Percentiles rank a stretch among this genome's conserved stretches.
Conservation (phyloP, 2,113 vertebrate species). For the Notothenia coriiceps region DNA sequence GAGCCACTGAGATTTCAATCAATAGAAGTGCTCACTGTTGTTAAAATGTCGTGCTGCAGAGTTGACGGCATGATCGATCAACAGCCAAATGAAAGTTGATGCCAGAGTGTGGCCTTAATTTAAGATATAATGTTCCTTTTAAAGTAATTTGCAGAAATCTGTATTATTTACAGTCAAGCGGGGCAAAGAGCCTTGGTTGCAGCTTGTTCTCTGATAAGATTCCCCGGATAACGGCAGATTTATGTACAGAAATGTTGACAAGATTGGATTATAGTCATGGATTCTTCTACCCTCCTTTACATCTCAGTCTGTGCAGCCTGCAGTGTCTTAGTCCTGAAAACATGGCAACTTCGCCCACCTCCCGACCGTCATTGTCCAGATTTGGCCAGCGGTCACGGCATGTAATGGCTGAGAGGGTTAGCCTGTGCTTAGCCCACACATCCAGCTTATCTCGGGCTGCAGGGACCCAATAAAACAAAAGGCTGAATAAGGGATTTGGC, state of each 20-base stretch:
- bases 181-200: background rate
- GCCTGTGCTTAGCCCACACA: conserved; percentile 52
- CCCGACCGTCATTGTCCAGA: conserved; percentile 43
- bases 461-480: conserved; percentile 64
- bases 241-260: background rate
- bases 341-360: conserved; percentile 15
- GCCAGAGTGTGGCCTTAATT: conserved; percentile 5
- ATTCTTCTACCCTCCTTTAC: conserved; percentile 16
- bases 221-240: background rate
- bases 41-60: conserved; percentile 23
- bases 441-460: conserved; percentile 67
- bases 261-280: conserved; percentile 6
- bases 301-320: conserved; percentile 25
- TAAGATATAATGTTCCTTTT: background rate
- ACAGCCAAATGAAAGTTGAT: conserved; percentile 23
- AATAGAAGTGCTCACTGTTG: conserved; percentile 33
- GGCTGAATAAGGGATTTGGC: conserved; percentile 59
- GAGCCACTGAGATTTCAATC: conserved; percentile 59
- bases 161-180: background rate
- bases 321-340: conserved; percentile 30
- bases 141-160: conserved; percentile 11
- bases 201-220: conserved; percentile 30
- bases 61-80: conserved; percentile 32
- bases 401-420: conserved; percentile 60
- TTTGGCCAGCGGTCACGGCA: conserved; percentile 43